Percentiles rank a stretch among this genome's conserved stretches.
Conservation (phyloP, 2,113 vertebrate species). For the Podarcis muralis region DNA sequence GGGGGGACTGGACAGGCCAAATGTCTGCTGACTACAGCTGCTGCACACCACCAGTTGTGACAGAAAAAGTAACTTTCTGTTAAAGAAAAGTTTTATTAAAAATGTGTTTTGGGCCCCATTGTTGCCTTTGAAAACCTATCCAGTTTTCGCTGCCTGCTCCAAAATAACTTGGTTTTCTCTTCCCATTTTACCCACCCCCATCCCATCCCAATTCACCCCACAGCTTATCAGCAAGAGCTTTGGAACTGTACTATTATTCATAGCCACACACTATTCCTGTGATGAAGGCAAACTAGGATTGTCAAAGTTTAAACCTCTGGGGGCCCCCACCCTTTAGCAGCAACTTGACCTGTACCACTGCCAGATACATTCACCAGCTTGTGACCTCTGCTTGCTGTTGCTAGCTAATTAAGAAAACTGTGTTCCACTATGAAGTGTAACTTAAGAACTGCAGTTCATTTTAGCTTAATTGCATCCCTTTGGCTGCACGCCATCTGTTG, state of each 20-base stretch:
- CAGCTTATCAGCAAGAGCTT: background rate
- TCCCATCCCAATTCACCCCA: background rate
- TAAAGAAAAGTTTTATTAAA: background rate
- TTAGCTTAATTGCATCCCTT: background rate
- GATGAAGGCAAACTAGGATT: background rate
- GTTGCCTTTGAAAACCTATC: background rate
- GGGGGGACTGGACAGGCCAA: background rate
- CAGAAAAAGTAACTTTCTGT: background rate
- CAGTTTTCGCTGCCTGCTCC: background rate
- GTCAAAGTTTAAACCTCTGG: background rate
- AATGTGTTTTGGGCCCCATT: background rate
- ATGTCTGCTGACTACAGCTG: background rate
- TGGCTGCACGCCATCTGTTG: background rate
- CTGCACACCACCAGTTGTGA: background rate
- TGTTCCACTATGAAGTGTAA: background rate
- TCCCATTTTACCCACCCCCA: background rate
- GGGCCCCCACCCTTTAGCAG: background rate
- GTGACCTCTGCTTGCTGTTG: background rate
- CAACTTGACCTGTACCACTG: background rate
- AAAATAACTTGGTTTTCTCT: background rate
- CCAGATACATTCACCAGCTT: background rate
- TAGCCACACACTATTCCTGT: background rate
- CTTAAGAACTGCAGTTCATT: background rate
- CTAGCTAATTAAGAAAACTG: background rate
- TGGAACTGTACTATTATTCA: background rate